Evolutionary conservation across 2,888 invertebrate species (phyloP), one percentile per base, ranked within the genome.

Genomic region (Luperina nickerlii): DNA sequence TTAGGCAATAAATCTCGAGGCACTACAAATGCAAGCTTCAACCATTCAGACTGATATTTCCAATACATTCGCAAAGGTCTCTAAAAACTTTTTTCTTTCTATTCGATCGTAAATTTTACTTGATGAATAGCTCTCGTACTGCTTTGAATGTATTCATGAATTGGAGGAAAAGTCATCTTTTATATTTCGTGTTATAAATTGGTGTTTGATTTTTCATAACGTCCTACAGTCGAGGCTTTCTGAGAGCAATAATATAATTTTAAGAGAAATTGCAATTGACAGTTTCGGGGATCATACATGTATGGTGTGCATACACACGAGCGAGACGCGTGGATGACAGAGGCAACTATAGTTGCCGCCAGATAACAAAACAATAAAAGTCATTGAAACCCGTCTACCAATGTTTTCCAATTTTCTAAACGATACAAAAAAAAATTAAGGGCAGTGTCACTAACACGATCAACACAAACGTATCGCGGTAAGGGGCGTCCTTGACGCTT

Each of bases 41-140:
- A n/a, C 69, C 71, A 70, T 45, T 78, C 65, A 63, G 80, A 48
- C 42, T 74, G 32, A 81, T 86, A 82, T 82, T 82, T 82, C 78
- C 78, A 82, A 84, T 86, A 76, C 45, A 71, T 82, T 78, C 69
- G 42, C 15, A 74, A 83, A 79, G 79, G 65, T 70, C 45, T 62
- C 45, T 45, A n/a, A 71, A 70, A 78, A 83, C 60, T 27, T 75
- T 80, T 81, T 48, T 48, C 63, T 38, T 42, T 63, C 11, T 54
- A n/a, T 78, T 71, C 68, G 67, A 54, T 78, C 78, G 74, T 81
- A 75, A 84, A 79, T 82, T 81, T 74, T 45, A 20, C 60, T 77
- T 86, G 89, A 88, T 84, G 60, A 82, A 88, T 88, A n/a, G 79
- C 57, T 78, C 60, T 54, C 57, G 73, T 74, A 78, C 62, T 63